Base-by-base conservation (phyloP, 2,797 vertebrate genomes). In the Tolypeutes matacus region DNA sequence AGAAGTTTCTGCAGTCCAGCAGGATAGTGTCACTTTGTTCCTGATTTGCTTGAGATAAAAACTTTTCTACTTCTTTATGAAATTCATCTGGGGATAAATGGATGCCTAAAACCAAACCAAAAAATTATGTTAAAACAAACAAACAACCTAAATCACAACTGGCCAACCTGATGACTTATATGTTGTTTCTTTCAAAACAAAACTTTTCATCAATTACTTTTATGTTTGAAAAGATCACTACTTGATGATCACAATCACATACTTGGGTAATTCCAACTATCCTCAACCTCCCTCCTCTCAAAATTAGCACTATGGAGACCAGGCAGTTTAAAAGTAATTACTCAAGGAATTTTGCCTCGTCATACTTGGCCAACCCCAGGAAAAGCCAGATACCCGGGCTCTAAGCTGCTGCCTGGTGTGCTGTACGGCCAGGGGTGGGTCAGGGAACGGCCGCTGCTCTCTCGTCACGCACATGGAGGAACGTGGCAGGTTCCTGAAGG, bases 1-100 rank as follows among this genome's bases (percentile, higher is more conserved):
- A 99, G 98, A 99, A 99, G 98, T 99, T 99, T 94, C 99, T 99
- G 97, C 99, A 99, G 98, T 99, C 99, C 96, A 99, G 97, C 64
- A 99, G 98, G 96, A 99, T 90, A 83, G 99, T 99, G 97, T 99
- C 98, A 0, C 36, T 97, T 96, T 97, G 96, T 21, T 96, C 98
- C 95, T 98, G 92, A 93, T 98, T 98, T 65, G 95, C 97, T 97
- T 98, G 96, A 83, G 98, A 98, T 97, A 99, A 97, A 95, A 99
- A 98, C 51, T 98, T 97, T 96, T 99, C 98, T 73, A 99, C 99
- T 98, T 99, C 99, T 98, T 97, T 98, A 97, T 99, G 99, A 98
- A 99, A 99, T 96, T 99, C 99, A 96, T 98, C 98, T 9, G 99
- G 99, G 76, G 99, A 98, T 97, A 99, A 98, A 98, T 99, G 99